Base-by-base conservation (phyloP, 2,888 invertebrate species). In the Xanthorhoe designata region DNA sequence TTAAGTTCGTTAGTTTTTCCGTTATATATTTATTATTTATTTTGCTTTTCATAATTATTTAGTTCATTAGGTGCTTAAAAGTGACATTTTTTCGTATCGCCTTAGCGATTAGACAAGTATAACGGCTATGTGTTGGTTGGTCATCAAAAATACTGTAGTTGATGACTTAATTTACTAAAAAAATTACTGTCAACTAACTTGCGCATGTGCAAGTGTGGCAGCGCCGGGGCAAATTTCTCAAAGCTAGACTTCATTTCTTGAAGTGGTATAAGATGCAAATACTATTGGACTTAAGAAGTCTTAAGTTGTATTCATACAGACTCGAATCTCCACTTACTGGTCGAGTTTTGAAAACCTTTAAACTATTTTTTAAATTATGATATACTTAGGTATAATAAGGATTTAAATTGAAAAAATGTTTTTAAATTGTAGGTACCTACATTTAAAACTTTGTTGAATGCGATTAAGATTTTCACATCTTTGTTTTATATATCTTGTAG, bases 191-290 rank as follows among this genome's bases (percentile, higher is more conserved):
- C 38, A 13, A 5, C 38, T 42, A 42, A 18, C 8, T 18, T n/a
- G 51, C n/a, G n/a, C n/a, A n/a, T n/a, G n/a, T n/a, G n/a, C 38
- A 59, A 19, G 51, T 59, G 9, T 42, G 13, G 51, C 51, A 59
- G 59, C 51, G n/a, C 15, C 9, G 42, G n/a, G 72, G 69, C 73
- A 69, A 68, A 75, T 75, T 75, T 70, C 59, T 72, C 57, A 64
- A 75, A 75, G 66, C 62, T 64, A 74, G 75, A 79, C 56, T 72
- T 69, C 61, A 75, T 78, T 79, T 74, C 73, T 70, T 67, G 70
- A 78, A 79, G 80, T 75, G 76, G 69, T 72, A 73, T 70, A 74
- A 77, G 66, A 80, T 81, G 80, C 74, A 81, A 82, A 84, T 82
- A 68, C 66, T 67, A 75, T 75, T 68, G 71, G 62, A 72, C 61